A percentile compares a stretch with the other conserved stretches of the same genome.
phyloP scores from a whole-genome alignment of 2,113 vertebrate species.

The Piprites chloris region DNA sequence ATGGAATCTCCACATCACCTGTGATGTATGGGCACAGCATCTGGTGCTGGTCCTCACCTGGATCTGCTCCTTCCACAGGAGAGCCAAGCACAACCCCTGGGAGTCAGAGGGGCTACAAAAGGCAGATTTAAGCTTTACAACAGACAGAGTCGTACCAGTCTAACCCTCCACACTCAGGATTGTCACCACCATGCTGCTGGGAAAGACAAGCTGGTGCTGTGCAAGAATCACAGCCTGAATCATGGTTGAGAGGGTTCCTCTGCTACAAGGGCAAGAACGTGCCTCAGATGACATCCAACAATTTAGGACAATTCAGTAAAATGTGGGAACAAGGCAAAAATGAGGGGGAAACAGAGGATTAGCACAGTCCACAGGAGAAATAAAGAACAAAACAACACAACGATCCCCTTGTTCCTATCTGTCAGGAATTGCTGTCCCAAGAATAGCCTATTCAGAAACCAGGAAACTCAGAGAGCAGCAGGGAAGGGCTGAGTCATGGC shows the following conservation, averaged over 20 bases:
- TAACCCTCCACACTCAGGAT: neutral
- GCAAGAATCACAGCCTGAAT: neutral
- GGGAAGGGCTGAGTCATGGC: constrained; percentile 48
- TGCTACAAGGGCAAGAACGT: neutral
- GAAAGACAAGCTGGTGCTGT: neutral
- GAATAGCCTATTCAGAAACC: constrained; percentile 34
- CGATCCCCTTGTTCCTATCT: neutral
- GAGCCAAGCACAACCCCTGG: neutral
- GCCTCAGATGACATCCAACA: neutral
- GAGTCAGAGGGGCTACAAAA: neutral
- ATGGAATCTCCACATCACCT: accelerated
- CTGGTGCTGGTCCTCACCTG: neutral
- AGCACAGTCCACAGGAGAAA: neutral
- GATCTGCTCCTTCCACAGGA: neutral
- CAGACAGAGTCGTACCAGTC: neutral
- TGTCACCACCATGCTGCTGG: neutral
- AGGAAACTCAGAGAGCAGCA: constrained; percentile 31
- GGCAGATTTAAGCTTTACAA: neutral
- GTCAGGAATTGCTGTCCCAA: constrained; percentile 17
- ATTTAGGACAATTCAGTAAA: neutral
- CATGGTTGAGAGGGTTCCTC: neutral
- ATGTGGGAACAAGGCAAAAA: neutral
- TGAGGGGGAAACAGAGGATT: neutral
- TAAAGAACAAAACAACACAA: neutral
- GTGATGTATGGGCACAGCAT: accelerated